A percentile compares a stretch with the other conserved stretches of the same genome.
phyloP scores from a whole-genome alignment of 2,113 vertebrate genomes.

The Ailurus styani region DNA sequence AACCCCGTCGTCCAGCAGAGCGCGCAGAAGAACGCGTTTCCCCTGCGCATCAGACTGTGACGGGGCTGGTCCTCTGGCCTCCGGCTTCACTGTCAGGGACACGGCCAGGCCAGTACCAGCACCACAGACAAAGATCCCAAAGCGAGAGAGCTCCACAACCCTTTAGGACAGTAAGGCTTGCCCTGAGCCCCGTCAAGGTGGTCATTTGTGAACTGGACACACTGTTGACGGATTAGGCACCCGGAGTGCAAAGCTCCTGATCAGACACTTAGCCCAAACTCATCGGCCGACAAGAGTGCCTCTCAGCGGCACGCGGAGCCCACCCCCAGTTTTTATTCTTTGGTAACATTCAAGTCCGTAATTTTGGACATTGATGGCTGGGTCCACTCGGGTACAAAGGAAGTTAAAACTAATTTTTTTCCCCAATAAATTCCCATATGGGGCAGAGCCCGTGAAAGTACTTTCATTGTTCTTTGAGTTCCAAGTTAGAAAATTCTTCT shows the following conservation, averaged over 20 bases:
- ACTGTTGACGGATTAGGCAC: neutral
- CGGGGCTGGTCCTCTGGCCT: neutral
- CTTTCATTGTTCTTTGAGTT: neutral
- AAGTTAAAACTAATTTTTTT: neutral
- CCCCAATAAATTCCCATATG: neutral
- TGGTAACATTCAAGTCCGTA: accelerated
- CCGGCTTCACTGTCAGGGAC: no score
- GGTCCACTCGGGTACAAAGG: accelerated
- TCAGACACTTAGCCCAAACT: accelerated
- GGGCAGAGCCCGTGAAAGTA: neutral
- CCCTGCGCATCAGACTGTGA: neutral
- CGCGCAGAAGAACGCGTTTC: accelerated
- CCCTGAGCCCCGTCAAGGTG: neutral
- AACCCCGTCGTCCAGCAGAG: neutral
- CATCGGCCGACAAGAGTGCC: accelerated
- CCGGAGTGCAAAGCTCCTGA: neutral
- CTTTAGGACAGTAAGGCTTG: accelerated
- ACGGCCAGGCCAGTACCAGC: accelerated
- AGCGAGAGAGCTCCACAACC: no score
- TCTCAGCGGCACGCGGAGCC: accelerated
- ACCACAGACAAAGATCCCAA: neutral
- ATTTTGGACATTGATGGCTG: neutral
- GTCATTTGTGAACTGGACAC: no score
- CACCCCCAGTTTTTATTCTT: accelerated
- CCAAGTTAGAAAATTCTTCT: neutral